These are phyloP conservation scores for Drosophila mulleri DNA, from an alignment of 2,888 invertebrate species.

Conservation along the genomic window DNA sequence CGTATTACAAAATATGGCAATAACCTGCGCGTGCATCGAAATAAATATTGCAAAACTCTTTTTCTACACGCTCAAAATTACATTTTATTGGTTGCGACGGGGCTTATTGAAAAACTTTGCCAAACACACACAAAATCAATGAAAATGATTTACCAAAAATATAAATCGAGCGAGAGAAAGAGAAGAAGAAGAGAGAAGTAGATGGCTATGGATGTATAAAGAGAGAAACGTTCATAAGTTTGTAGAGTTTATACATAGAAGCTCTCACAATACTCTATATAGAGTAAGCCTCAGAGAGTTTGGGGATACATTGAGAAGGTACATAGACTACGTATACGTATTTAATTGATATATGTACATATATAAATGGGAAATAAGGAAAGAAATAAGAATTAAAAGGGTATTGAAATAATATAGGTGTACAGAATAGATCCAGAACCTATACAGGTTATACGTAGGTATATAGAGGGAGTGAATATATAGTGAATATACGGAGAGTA, in stretches of 20 bases:
- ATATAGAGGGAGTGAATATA: background rate
- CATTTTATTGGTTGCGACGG: slow-evolving; percentile 31
- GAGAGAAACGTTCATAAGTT: background rate
- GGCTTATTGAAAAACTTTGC: slow-evolving; percentile 71
- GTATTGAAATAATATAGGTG: no score
- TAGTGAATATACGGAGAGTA: background rate
- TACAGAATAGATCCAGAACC: no score
- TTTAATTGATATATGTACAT: no score
- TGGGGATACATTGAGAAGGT: background rate
- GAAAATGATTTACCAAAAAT: background rate
- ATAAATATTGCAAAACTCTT: slow-evolving; percentile 32
- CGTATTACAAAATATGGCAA: slow-evolving; percentile 30
- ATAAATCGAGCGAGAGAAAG: background rate
- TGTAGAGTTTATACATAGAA: no score
- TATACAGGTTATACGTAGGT: no score
- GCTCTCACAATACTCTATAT: no score
- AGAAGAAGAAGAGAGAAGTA: background rate
- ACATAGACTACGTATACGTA: no score
- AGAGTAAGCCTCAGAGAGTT: no score
- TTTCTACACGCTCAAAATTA: slow-evolving; percentile 29
- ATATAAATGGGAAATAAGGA: no score
- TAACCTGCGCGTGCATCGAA: slow-evolving; percentile 13
- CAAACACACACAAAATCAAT: background rate
- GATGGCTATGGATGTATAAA: background rate
- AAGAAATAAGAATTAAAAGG: no score